Percentiles rank a stretch among this genome's conserved stretches.
These are phyloP conservation scores for Telmatherina bonti DNA, from an alignment of 2,797 vertebrate genomes.

Conservation along the genomic window DNA sequence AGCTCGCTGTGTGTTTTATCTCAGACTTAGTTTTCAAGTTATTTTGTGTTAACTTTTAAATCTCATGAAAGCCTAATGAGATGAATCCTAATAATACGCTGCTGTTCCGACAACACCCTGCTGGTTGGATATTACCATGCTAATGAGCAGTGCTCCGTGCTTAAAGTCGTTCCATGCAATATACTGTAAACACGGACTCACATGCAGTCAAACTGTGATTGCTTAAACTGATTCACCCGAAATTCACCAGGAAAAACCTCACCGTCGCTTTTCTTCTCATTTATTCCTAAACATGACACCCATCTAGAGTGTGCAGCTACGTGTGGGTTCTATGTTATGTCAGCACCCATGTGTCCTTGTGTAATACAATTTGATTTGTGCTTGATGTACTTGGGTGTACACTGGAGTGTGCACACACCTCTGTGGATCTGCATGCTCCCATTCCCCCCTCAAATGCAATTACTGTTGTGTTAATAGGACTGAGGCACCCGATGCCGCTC, in stretches of 20 bases:
- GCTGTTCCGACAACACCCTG: constrained; percentile 78
- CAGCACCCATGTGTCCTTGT: constrained; percentile 27
- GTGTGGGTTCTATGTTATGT: constrained; percentile 8
- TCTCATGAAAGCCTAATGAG: constrained; percentile 88
- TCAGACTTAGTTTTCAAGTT: constrained; percentile 69
- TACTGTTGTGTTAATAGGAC: constrained; percentile 82
- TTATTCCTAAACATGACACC: constrained; percentile 24
- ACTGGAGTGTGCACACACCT: constrained; percentile 57
- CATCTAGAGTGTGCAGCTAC: constrained; percentile 1
- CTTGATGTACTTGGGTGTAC: constrained; percentile 53
- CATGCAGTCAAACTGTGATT: constrained; percentile 45
- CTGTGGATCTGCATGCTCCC: constrained; percentile 51
- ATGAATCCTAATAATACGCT: constrained; percentile 82
- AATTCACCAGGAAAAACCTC: constrained; percentile 44
- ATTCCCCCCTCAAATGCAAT: constrained; percentile 76
- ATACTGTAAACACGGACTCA: constrained; percentile 65
- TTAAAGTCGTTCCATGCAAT: constrained; percentile 75
- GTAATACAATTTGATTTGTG: constrained; percentile 64
- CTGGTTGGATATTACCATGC: constrained; percentile 86
- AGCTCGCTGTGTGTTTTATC: constrained; percentile 60
- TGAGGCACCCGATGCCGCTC: constrained; percentile 71
- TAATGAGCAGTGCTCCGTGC: constrained; percentile 80
- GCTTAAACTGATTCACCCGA: constrained; percentile 13
- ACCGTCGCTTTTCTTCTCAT: constrained; percentile 38
- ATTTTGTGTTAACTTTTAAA: constrained; percentile 82